Percentiles rank a stretch among this genome's conserved stretches.
phyloP scores from a whole-genome alignment of 2,888 invertebrate species.

The Cecidostiba fungosa region DNA sequence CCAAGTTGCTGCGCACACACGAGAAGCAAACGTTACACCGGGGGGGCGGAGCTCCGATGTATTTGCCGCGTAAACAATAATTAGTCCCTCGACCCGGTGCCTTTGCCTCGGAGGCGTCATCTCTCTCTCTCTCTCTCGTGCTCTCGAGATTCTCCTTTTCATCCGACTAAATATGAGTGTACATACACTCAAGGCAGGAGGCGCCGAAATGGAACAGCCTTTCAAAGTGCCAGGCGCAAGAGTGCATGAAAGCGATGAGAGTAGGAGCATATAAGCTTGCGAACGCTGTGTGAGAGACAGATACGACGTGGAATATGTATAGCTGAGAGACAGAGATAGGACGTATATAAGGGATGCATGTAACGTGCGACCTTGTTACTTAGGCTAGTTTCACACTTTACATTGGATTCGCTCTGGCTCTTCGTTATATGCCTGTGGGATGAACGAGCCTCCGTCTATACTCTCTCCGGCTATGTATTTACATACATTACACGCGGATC shows the following conservation, averaged over 20 bases:
- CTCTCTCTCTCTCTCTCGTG: neutral
- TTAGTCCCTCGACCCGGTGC: constrained; percentile 67
- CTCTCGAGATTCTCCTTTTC: constrained; percentile 30
- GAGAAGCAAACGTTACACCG: neutral
- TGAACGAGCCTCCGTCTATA: neutral
- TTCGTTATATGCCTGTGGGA: constrained; percentile 9
- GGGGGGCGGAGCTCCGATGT: constrained; percentile 65
- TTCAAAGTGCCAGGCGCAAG: constrained; percentile 32
- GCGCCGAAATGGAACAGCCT: constrained; percentile 34
- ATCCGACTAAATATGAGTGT: neutral
- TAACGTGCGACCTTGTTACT: constrained; percentile 70
- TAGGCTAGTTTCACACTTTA: constrained; percentile 63
- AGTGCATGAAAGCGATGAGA: constrained; percentile 29
- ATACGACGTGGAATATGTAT: neutral
- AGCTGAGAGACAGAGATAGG: constrained; percentile 4
- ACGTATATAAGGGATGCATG: constrained; percentile 26
- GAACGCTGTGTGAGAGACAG: neutral
- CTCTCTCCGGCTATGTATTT: neutral
- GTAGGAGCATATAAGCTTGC: neutral
- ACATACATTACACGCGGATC: neutral
- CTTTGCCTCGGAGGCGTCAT: neutral
- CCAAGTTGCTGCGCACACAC: neutral
- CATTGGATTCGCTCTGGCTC: constrained; percentile 47
- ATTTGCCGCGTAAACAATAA: constrained; percentile 76
- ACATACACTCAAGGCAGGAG: constrained; percentile 2